Percentiles rank a stretch among this genome's conserved stretches.
Conservation (phyloP, 2,113 vertebrate genomes). For the Pygoscelis adeliae region DNA sequence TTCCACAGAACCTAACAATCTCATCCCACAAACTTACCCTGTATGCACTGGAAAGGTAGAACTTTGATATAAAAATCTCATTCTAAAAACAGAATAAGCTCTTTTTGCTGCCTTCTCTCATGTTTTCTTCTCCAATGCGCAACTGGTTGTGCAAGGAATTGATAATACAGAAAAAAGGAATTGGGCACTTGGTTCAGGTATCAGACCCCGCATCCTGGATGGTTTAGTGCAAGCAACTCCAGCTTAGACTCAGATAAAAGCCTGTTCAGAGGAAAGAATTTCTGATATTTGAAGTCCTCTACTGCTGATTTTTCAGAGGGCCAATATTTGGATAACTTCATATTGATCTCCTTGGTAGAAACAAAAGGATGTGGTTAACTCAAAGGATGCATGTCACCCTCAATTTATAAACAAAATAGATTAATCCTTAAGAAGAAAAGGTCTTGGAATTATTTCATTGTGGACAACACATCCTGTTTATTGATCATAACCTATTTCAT, state of each 20-base stretch:
- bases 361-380: not conserved
- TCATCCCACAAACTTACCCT: not conserved
- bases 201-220: not conserved
- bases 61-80: not conserved
- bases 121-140: not conserved
- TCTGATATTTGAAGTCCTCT: not conserved
- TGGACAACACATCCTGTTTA: not conserved
- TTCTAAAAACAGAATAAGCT: not conserved
- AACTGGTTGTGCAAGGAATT: not conserved
- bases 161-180: not conserved
- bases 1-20: not conserved
- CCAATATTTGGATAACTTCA: not conserved
- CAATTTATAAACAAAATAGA: not conserved
- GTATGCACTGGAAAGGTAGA: not conserved
- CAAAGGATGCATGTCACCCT: not conserved
- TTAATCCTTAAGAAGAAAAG: not conserved
- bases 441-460: not conserved
- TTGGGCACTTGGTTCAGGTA: not conserved
- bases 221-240: not conserved
- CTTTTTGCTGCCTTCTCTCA: not conserved
- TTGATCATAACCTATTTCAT: not conserved
- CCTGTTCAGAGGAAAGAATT: not conserved
- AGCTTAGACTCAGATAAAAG: not conserved
- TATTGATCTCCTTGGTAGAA: not conserved
- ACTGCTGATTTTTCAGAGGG: not conserved